Percentiles rank a stretch among this genome's conserved stretches.
Evolutionary conservation across 1,140 invertebrate genomes (phyloP).

Genomic region (Heliconius eleuchia): DNA sequence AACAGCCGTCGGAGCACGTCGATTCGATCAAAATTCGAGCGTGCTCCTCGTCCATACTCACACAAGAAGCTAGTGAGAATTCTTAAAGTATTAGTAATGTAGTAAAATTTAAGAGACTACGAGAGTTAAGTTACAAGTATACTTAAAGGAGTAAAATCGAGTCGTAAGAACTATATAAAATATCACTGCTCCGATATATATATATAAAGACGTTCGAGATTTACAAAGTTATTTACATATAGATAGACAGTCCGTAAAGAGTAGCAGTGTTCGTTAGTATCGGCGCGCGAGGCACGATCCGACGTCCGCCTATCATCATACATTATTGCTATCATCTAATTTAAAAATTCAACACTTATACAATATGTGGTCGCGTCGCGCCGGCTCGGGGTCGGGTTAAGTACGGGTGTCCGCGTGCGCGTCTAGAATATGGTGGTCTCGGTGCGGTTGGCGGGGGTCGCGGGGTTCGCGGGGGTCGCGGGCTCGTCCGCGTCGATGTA

Average conservation of each 20-base stretch:
- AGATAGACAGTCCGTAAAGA: constrained; percentile 45
- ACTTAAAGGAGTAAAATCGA: constrained; percentile 48
- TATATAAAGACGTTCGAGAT: constrained; percentile 55
- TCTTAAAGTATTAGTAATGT: constrained; percentile 33
- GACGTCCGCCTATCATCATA: constrained; percentile 46
- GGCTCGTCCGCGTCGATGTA: constrained; percentile 94
- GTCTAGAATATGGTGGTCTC: constrained; percentile 80
- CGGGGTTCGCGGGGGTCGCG: constrained; percentile 80
- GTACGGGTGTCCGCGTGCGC: constrained; percentile 52
- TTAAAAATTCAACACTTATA: constrained; percentile 70
- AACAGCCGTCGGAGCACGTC: constrained; percentile 20
- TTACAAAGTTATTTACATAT: constrained; percentile 69
- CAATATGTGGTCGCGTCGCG: constrained; percentile 47
- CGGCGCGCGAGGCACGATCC: constrained; percentile 44
- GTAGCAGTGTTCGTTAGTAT: constrained; percentile 48
- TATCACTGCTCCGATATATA: constrained; percentile 74
- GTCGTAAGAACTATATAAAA: constrained; percentile 68
- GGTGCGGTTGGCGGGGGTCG: constrained; percentile 75
- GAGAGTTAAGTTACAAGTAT: constrained; percentile 56
- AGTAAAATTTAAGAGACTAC: constrained; percentile 57
- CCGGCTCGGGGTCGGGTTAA: constrained; percentile 43
- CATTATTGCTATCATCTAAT: constrained; percentile 70
- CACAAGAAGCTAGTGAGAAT: constrained; percentile 59
- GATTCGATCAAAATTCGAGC: neutral
- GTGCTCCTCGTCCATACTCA: constrained; percentile 43